These are phyloP conservation scores for Pao palembangensis DNA, from an alignment of 2,113 vertebrate species.

Conservation along the genomic window DNA sequence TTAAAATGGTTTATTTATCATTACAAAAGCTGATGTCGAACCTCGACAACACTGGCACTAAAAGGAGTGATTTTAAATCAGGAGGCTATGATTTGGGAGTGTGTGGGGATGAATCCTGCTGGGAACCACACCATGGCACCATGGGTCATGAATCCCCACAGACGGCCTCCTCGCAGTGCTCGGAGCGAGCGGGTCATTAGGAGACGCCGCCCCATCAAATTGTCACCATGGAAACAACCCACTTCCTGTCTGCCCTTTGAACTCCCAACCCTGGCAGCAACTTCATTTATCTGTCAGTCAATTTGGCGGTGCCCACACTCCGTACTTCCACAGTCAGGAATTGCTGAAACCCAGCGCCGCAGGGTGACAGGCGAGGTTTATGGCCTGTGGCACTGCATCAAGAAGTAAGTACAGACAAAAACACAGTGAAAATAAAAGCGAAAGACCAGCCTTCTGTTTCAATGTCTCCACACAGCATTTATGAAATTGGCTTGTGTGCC, in stretches of 20 bases:
- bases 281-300: conserved; percentile 38
- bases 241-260: conserved; percentile 68
- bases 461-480: conserved; percentile 31
- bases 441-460: conserved; percentile 31
- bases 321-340: conserved; percentile 33
- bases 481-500: conserved; percentile 36
- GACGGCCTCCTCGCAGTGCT: conserved; percentile 49
- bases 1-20: too few species aligned
- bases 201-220: conserved; percentile 52
- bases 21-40: too few species aligned
- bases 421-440: conserved; percentile 10
- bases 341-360: conserved; percentile 21
- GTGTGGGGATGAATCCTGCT: conserved; percentile 29
- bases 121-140: conserved; percentile 37
- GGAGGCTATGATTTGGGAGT: not conserved
- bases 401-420: conserved; percentile 15
- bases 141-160: conserved; percentile 63
- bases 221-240: conserved; percentile 51
- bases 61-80: not conserved
- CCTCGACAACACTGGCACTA: too few species aligned
- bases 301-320: conserved; percentile 11
- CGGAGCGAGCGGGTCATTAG: conserved; percentile 62
- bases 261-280: conserved; percentile 36
- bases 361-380: conserved; percentile 34
- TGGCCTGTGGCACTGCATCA: conserved; percentile 24